phyloP scores from a whole-genome alignment of 2,797 vertebrate species.

The Halcyon smyrnensis region DNA sequence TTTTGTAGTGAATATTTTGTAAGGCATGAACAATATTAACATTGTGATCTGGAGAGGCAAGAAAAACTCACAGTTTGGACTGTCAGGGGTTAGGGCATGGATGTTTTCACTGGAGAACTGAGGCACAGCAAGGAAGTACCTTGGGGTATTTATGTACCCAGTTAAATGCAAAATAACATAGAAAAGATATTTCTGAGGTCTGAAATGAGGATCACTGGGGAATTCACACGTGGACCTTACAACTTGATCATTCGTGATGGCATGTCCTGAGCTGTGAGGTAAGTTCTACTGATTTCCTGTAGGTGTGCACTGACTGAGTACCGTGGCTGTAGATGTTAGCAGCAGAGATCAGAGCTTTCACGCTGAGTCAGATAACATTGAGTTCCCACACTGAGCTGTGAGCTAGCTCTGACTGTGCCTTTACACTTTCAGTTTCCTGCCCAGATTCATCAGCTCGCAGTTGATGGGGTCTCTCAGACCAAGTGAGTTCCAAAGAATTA shows the following conservation, averaged over 20 bases:
- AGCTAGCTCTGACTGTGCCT: neutral
- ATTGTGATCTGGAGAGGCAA: neutral
- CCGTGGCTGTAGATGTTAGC: neutral
- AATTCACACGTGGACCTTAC: neutral
- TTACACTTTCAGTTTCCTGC: neutral
- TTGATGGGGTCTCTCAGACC: neutral
- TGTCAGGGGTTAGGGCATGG: neutral
- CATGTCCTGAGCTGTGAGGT: neutral
- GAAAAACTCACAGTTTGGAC: neutral
- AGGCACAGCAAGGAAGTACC: neutral
- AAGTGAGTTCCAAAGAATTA: neutral
- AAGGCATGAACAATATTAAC: neutral
- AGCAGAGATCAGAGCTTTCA: neutral
- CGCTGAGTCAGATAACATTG: rapidly evolving
- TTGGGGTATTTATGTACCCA: neutral
- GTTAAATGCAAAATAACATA: neutral
- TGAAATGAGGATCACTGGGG: neutral
- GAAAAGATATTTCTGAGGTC: neutral
- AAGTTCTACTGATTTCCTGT: neutral
- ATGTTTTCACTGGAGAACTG: neutral
- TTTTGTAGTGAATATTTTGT: neutral
- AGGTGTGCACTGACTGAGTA: neutral
- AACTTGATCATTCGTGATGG: neutral
- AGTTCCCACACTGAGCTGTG: neutral
- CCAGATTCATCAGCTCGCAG: neutral